Percentiles rank a stretch among this genome's conserved stretches.
phyloP scores from a whole-genome alignment of 2,113 vertebrate species.

The Bubo scandiacus region DNA sequence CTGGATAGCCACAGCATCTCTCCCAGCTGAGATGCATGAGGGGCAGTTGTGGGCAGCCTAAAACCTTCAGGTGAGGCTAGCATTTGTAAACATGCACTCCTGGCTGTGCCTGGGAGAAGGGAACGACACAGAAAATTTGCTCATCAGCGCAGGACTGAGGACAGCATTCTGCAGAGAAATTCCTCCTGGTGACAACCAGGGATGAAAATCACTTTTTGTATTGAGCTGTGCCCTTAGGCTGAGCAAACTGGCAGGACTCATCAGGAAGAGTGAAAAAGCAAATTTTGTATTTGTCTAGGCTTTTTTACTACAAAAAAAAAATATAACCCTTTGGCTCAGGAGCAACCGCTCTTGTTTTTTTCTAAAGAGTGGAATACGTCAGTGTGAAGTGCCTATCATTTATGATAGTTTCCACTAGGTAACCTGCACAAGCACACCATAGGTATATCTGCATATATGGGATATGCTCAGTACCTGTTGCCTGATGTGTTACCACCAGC shows the following conservation, averaged over 20 bases:
- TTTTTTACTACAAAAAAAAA: not conserved
- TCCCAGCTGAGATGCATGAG: not conserved
- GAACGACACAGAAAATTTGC: not conserved
- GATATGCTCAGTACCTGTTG: not conserved
- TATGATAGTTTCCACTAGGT: not conserved
- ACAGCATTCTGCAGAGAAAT: not conserved
- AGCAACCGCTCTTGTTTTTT: not conserved
- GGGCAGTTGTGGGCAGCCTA: not conserved
- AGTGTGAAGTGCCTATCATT: not conserved
- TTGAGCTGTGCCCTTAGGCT: constrained; percentile 5
- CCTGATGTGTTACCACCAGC: not conserved
- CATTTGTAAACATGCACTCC: not conserved
- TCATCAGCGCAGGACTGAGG: not conserved
- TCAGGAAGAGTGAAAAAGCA: not conserved
- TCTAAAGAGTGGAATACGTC: not conserved
- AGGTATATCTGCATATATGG: not conserved
- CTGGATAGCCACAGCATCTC: rapidly evolving
- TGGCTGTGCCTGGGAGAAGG: not conserved
- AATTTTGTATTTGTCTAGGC: not conserved
- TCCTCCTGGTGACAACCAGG: not conserved
- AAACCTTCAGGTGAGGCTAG: not conserved
- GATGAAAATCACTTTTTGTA: not conserved
- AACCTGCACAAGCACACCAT: not conserved
- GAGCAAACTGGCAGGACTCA: not conserved
- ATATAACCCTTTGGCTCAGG: not conserved